Conservation (phyloP, 2,797 vertebrate genomes). For the Orestias chungarensis region DNA sequence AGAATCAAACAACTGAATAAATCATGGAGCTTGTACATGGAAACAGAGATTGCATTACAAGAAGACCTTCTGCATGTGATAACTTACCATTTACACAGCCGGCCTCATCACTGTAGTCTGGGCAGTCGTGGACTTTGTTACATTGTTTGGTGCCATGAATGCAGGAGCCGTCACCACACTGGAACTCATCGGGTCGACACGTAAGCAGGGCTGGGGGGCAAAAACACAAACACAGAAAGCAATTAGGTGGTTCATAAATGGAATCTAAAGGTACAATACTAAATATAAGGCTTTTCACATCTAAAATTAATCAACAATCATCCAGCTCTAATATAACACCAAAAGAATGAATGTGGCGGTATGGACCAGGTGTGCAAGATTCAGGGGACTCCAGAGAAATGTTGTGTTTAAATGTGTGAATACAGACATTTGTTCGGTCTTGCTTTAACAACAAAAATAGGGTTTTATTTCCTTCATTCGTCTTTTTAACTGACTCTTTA, state of each 20-base stretch:
- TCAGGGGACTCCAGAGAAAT: too few relatives aligned
- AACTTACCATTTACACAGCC: slow-evolving; percentile 88
- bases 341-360: slow-evolving; percentile 40
- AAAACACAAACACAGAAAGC: slow-evolving; percentile 11
- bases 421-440: slow-evolving; percentile 42
- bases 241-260: too few relatives aligned
- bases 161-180: slow-evolving; percentile 92
- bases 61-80: not conserved
- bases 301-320: slow-evolving; percentile 51
- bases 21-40: not conserved
- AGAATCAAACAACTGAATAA: not conserved
- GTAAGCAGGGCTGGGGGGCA: slow-evolving; percentile 83
- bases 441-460: slow-evolving; percentile 36
- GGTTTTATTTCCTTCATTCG: slow-evolving; percentile 75
- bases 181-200: slow-evolving; percentile 93
- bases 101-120: slow-evolving; percentile 91
- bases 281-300: slow-evolving; percentile 36
- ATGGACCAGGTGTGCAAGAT: too few relatives aligned
- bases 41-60: not conserved
- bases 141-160: slow-evolving; percentile 92
- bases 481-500: slow-evolving; percentile 78
- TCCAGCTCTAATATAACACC: slow-evolving; percentile 21
- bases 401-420: slow-evolving; percentile 18
- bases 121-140: slow-evolving; percentile 90
- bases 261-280: too few relatives aligned